These are phyloP conservation scores for Neotoxoptera formosana DNA, from an alignment of 1,140 invertebrate genomes.

Conservation along the genomic window DNA sequence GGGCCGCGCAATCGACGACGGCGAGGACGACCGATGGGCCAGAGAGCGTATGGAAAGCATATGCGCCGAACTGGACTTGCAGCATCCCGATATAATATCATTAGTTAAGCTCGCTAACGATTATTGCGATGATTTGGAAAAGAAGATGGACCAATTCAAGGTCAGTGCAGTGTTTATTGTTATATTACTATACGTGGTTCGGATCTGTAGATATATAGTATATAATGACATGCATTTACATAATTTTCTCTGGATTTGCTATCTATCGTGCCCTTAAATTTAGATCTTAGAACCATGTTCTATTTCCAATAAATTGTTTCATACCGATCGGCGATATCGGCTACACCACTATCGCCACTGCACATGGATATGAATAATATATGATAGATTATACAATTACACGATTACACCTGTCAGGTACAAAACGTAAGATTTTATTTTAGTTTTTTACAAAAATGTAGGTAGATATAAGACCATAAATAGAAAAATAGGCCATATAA, in stretches of 20 bases:
- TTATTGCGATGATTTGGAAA: not conserved
- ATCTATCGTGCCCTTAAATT: not conserved
- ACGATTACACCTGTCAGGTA: too few species aligned
- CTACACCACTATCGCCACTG: not conserved
- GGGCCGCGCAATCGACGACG: not conserved
- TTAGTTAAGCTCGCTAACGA: not conserved
- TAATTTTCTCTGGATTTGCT: too few species aligned
- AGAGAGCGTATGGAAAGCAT: not conserved
- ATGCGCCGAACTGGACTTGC: not conserved
- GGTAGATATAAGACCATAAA: too few species aligned
- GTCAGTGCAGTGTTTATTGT: not conserved
- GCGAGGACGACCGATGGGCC: not conserved
- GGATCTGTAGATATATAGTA: not conserved
- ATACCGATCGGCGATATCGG: not conserved
- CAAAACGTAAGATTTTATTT: too few species aligned
- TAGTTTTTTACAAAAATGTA: too few species aligned
- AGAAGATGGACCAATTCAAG: not conserved
- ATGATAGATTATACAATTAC: too few species aligned
- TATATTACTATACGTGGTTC: not conserved
- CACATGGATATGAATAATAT: too few species aligned
- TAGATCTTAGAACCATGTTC: not conserved
- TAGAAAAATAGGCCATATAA: too few species aligned
- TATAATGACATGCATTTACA: not conserved
- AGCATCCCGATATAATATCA: not conserved
- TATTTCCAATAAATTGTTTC: not conserved